phyloP scores from a whole-genome alignment of 2,888 invertebrate genomes.

The Pyrochroa serraticornis region DNA sequence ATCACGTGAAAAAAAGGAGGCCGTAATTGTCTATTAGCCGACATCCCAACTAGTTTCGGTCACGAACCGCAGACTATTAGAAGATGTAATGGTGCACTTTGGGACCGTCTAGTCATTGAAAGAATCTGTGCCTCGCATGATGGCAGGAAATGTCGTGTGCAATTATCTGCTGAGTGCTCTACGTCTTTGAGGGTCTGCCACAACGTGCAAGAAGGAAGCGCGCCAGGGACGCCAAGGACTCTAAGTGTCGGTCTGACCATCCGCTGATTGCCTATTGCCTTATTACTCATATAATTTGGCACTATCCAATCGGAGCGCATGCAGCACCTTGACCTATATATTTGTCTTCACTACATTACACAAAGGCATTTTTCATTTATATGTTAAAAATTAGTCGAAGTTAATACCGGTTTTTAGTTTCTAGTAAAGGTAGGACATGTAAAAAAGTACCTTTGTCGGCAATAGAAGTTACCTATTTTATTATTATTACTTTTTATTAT shows the following conservation, averaged over 20 bases:
- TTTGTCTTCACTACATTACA: no score
- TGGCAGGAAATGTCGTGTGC: conserved; percentile 44
- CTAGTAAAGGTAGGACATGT: no score
- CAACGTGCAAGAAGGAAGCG: conserved; percentile 20
- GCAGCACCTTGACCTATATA: no score
- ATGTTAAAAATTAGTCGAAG: no score
- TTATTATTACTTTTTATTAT: no score
- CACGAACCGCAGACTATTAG: conserved; percentile 49
- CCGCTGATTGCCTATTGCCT: not conserved
- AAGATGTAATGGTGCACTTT: conserved; percentile 48
- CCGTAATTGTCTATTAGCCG: conserved; percentile 46
- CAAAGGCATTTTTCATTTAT: no score
- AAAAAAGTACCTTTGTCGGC: no score
- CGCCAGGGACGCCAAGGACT: conserved; percentile 11
- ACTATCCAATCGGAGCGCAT: no score
- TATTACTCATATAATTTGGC: no score
- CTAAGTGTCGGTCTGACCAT: conserved; percentile 13
- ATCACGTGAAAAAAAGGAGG: conserved; percentile 25
- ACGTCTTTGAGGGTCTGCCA: conserved; percentile 33
- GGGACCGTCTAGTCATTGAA: conserved; percentile 43
- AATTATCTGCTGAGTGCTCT: conserved; percentile 47
- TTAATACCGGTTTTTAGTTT: no score
- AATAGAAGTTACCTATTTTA: no score
- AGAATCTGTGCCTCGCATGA: conserved; percentile 47
- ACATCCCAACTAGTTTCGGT: conserved; percentile 45